phyloP scores from a whole-genome alignment of 2,797 vertebrate species.

The Melanotaenia nigrans region DNA sequence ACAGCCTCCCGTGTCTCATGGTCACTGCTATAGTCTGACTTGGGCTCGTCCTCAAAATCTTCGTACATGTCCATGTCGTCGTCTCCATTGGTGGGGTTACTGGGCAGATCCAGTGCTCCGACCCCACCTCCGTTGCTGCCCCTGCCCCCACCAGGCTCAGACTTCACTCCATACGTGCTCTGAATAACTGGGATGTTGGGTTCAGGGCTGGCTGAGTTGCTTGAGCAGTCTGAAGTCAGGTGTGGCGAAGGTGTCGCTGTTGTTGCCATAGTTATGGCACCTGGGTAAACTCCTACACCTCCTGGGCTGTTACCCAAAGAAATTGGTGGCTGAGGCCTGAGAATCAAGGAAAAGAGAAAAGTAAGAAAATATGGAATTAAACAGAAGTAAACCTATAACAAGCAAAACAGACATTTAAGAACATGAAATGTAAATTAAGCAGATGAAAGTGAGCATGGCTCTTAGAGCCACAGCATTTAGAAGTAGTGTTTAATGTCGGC shows the following conservation, averaged over 20 bases:
- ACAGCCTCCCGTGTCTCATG: conserved; percentile 93
- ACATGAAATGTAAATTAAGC: neutral
- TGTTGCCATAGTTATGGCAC: conserved; percentile 92
- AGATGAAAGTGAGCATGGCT: neutral
- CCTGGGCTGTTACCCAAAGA: conserved; percentile 88
- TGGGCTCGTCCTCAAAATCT: conserved; percentile 97
- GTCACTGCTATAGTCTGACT: conserved; percentile 99
- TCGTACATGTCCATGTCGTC: conserved; percentile 98
- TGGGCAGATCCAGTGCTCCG: conserved; percentile 78
- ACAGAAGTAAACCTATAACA: neutral
- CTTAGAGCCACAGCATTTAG: neutral
- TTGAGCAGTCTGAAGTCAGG: conserved; percentile 98
- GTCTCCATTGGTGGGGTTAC: conserved; percentile 89
- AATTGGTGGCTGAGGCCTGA: conserved; percentile 90
- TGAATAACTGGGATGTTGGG: conserved; percentile 96
- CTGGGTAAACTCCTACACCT: conserved; percentile 91
- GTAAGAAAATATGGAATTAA: neutral
- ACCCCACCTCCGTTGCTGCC: conserved; percentile 46
- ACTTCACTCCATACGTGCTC: conserved; percentile 92
- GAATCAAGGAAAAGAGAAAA: neutral
- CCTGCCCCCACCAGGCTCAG: conserved; percentile 80
- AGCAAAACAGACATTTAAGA: neutral
- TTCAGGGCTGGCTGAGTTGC: conserved; percentile 95
- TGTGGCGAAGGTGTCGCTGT: conserved; percentile 91
- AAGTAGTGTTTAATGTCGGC: neutral